phyloP scores from a whole-genome alignment of 2,797 vertebrate species.

The Agapornis canus region DNA sequence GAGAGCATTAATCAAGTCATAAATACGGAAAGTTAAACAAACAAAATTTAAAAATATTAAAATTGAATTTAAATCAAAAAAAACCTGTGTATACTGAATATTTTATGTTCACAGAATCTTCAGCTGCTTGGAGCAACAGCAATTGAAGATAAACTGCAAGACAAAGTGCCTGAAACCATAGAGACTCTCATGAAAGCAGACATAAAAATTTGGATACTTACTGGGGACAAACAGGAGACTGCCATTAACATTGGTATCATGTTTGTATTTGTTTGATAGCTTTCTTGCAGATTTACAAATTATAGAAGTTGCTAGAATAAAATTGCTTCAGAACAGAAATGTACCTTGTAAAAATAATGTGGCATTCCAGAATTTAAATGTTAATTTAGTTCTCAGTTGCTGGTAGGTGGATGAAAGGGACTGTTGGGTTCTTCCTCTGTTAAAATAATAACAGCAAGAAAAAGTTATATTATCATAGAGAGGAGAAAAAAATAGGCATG shows the following conservation, averaged over 20 bases:
- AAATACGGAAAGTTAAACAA: neutral
- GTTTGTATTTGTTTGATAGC: neutral
- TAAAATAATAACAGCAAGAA: neutral
- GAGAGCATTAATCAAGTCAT: neutral
- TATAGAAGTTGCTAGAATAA: neutral
- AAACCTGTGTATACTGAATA: neutral
- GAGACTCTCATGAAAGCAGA: constrained; percentile 98
- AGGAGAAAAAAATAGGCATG: neutral
- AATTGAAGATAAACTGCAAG: constrained; percentile 97
- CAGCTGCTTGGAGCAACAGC: constrained; percentile 96
- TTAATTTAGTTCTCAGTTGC: neutral
- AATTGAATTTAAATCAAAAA: neutral
- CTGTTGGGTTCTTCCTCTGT: neutral
- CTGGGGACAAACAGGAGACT: constrained; percentile 98
- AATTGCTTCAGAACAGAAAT: neutral
- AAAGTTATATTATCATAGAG: neutral
- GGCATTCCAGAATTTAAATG: neutral
- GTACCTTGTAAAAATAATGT: neutral
- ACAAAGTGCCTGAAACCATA: constrained; percentile 97
- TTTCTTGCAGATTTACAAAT: neutral
- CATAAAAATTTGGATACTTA: constrained; percentile 99
- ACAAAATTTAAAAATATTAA: neutral
- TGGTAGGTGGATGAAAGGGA: neutral
- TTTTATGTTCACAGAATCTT: constrained; percentile 84
- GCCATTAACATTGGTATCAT: constrained; percentile 96